A percentile compares a stretch with the other conserved stretches of the same genome.
These are phyloP conservation scores for Molanna angustata DNA, from an alignment of 2,888 invertebrate genomes.

Conservation along the genomic window DNA sequence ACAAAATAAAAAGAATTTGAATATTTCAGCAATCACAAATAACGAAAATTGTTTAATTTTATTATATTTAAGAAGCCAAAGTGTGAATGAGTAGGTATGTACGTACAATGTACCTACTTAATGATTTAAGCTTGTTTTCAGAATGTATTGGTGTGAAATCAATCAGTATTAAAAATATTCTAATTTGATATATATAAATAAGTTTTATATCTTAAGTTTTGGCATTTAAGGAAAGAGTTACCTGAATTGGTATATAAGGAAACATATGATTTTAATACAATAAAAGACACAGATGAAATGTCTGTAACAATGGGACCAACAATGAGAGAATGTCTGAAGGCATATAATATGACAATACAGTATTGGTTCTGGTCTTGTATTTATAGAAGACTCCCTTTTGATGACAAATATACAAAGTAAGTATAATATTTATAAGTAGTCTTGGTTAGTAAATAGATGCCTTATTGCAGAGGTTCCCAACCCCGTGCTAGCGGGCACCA, in stretches of 20 bases:
- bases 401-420: slow-evolving; percentile 35
- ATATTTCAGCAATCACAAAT: too few species aligned
- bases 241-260: slow-evolving; percentile 42
- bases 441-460: neutral
- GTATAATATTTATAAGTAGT: neutral
- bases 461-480: neutral
- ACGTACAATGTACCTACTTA: too few species aligned
- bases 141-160: too few species aligned
- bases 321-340: slow-evolving; percentile 71
- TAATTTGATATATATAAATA: too few species aligned
- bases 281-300: slow-evolving; percentile 71
- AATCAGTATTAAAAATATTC: too few species aligned
- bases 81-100: too few species aligned
- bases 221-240: neutral
- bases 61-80: too few species aligned
- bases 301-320: slow-evolving; percentile 70
- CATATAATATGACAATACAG: slow-evolving; percentile 85
- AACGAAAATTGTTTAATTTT: too few species aligned
- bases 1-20: too few species aligned
- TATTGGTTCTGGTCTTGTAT: slow-evolving; percentile 83
- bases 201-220: too few species aligned
- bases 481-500: too few species aligned
- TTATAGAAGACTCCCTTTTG: slow-evolving; percentile 65
- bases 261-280: slow-evolving; percentile 65
- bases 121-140: too few species aligned